Conservation (phyloP, 2,113 vertebrate species). For the Dasyprocta punctata region DNA sequence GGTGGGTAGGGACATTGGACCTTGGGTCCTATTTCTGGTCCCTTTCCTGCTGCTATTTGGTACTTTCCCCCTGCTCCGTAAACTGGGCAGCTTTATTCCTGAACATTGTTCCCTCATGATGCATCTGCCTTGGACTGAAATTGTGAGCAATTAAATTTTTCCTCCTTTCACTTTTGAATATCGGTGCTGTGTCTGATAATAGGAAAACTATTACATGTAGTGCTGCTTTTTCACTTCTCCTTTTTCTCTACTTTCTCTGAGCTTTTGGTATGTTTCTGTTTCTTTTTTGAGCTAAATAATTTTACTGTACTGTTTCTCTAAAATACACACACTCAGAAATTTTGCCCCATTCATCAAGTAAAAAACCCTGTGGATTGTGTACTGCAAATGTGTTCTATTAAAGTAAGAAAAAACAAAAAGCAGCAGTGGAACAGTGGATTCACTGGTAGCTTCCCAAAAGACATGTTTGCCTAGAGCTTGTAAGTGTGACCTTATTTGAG, state of each 20-base stretch:
- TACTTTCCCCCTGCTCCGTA: neutral
- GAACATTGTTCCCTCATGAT: neutral
- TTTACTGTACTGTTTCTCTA: neutral
- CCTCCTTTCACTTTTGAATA: neutral
- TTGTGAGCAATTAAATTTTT: neutral
- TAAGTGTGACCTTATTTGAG: neutral
- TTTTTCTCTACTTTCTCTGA: neutral
- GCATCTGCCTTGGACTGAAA: neutral
- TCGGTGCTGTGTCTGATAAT: neutral
- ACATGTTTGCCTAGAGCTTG: neutral
- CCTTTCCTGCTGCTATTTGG: neutral
- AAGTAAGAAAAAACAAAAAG: neutral
- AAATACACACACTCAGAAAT: neutral
- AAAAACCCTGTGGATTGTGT: neutral
- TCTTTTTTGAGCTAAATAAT: neutral
- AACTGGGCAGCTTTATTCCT: neutral
- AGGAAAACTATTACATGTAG: neutral
- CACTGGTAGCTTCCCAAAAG: neutral
- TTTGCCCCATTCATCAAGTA: neutral
- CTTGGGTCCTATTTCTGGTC: neutral
- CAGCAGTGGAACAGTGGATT: neutral
- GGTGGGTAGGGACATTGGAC: neutral
- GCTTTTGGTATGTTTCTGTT: neutral
- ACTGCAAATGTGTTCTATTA: neutral
- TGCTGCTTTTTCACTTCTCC: neutral